Conservation (phyloP, 2,797 vertebrate genomes). For the Pteronotus mesoamericanus region DNA sequence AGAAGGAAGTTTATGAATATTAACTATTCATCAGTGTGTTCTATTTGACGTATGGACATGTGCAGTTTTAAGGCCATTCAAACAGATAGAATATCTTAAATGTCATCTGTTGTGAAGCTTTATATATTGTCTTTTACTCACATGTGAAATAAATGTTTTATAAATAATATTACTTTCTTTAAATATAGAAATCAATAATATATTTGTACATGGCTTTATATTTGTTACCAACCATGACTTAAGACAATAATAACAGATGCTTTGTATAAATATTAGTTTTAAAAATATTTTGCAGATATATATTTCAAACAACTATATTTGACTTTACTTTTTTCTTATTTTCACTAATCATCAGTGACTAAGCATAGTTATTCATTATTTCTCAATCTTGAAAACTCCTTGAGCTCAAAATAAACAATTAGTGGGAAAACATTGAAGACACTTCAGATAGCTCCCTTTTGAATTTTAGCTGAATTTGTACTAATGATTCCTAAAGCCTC, state of each 20-base stretch:
- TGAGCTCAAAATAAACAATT: slow-evolving; percentile 69
- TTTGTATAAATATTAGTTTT: slow-evolving; percentile 49
- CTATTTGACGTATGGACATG: slow-evolving; percentile 57
- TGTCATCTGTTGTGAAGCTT: slow-evolving; percentile 62
- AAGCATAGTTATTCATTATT: slow-evolving; percentile 61
- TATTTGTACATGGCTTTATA: neutral
- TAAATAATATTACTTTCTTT: slow-evolving; percentile 42
- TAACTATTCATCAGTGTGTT: slow-evolving; percentile 62
- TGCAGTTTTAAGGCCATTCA: slow-evolving; percentile 57
- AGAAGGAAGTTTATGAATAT: slow-evolving; percentile 48
- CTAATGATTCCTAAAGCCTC: slow-evolving; percentile 62
- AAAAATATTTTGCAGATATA: neutral
- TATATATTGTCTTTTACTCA: slow-evolving; percentile 67
- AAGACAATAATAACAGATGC: neutral
- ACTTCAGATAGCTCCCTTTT: slow-evolving; percentile 44
- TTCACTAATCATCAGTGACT: slow-evolving; percentile 59
- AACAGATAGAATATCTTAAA: slow-evolving; percentile 54
- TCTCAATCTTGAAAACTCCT: slow-evolving; percentile 63
- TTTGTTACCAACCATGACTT: neutral
- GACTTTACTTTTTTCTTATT: slow-evolving; percentile 33
- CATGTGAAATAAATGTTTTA: slow-evolving; percentile 72
- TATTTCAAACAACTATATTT: neutral
- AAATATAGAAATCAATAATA: slow-evolving; percentile 13
- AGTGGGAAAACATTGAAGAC: slow-evolving; percentile 44
- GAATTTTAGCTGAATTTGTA: slow-evolving; percentile 44